Percentiles rank a stretch among this genome's conserved stretches.
phyloP scores from a whole-genome alignment of 2,888 invertebrate species.

The Stenotaenia linearis region DNA sequence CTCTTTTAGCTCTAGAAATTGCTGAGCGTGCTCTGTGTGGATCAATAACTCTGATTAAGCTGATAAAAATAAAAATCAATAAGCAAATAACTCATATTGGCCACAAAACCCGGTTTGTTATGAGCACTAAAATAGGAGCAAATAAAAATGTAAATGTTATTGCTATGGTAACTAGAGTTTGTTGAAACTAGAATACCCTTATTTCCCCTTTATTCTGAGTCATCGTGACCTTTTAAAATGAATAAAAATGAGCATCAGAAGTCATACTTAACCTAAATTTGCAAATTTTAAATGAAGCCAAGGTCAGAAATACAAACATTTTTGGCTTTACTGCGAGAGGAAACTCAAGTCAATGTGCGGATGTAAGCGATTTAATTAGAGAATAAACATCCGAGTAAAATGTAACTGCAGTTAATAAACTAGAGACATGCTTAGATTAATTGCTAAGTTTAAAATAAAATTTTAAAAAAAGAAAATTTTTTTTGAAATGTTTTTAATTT shows the following conservation, averaged over 20 bases:
- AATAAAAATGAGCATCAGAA: conserved; percentile 7
- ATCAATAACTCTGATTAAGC: neutral
- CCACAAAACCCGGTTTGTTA: no score
- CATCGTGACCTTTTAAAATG: conserved; percentile 13
- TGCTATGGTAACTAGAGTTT: neutral
- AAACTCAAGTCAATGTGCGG: conserved; percentile 6
- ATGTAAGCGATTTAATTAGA: conserved; percentile 6
- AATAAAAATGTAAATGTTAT: neutral
- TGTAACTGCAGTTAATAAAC: neutral
- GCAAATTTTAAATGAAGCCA: conserved; percentile 16
- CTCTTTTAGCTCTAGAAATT: no score
- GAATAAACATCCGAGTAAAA: neutral
- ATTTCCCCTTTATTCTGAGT: neutral
- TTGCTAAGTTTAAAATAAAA: neutral
- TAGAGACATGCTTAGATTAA: neutral
- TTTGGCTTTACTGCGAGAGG: neutral
- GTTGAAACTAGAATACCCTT: neutral
- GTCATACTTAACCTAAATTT: conserved; percentile 10
- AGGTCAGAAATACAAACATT: neutral
- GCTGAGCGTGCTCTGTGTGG: no score
- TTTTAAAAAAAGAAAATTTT: no score
- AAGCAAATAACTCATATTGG: no score
- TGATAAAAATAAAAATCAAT: neutral
- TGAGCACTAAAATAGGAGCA: neutral
- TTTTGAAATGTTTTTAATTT: no score